A percentile compares a stretch with the other conserved stretches of the same genome.
phyloP scores from a whole-genome alignment of 2,888 invertebrate genomes.

The Diaphora mendica region DNA sequence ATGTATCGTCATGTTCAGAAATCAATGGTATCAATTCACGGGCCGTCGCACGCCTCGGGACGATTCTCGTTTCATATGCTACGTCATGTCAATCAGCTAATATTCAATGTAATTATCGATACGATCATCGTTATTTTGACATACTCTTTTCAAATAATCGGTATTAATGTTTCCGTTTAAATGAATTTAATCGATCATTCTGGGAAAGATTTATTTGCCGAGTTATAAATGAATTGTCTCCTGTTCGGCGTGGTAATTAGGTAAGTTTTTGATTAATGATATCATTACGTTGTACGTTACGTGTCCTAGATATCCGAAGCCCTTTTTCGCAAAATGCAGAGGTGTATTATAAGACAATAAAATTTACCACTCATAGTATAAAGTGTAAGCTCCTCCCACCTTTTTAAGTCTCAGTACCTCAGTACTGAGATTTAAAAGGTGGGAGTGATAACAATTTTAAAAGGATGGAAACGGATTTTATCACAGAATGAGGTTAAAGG shows the following conservation, averaged over 20 bases:
- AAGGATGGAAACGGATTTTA: no score
- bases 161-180: constrained; percentile 1
- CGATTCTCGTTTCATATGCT: constrained; percentile 5
- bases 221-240: not conserved
- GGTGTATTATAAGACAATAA: not conserved
- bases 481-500: no score
- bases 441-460: no score
- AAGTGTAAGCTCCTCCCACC: no score
- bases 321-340: not conserved
- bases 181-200: constrained; percentile 4
- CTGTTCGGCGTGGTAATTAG: not conserved
- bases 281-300: not conserved
- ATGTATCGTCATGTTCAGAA: constrained; percentile 14
- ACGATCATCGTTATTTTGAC: constrained; percentile 4
- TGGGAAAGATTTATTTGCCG: not conserved
- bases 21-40: constrained; percentile 45
- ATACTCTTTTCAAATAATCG: not conserved
- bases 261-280: constrained; percentile 1
- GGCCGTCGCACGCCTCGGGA: constrained; percentile 18
- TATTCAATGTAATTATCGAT: constrained; percentile 25
- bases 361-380: not conserved
- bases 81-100: constrained; percentile 22
- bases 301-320: not conserved
- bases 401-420: no score
- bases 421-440: no score